Conservation (phyloP, 2,113 vertebrate species). For the Myiopsitta monachus region DNA sequence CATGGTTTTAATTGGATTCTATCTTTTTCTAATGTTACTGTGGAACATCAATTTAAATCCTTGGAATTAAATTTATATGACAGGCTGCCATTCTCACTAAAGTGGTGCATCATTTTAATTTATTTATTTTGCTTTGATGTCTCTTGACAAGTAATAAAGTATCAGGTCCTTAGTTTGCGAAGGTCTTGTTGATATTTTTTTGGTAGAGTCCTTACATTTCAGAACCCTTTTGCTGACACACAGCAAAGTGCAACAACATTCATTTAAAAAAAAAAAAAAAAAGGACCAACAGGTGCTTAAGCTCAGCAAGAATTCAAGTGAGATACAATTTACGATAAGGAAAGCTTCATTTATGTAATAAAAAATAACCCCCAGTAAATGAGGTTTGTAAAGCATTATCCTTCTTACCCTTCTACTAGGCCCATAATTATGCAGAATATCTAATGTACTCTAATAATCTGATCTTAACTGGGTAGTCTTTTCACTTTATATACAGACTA, state of each 20-base stretch:
- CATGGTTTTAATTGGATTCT: constrained; percentile 60
- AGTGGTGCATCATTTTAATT: constrained; percentile 50
- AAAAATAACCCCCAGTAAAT: constrained; percentile 32
- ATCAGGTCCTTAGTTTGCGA: constrained; percentile 18
- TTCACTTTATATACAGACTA: neutral
- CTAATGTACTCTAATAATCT: constrained; percentile 47
- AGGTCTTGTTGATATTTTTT: constrained; percentile 23
- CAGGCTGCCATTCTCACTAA: constrained; percentile 45
- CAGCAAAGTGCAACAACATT: constrained; percentile 5
- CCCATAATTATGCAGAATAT: constrained; percentile 25
- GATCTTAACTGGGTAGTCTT: constrained; percentile 21
- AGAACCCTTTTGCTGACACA: constrained; percentile 34
- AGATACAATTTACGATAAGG: constrained; percentile 32
- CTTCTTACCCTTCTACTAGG: constrained; percentile 14
- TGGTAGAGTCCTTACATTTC: neutral
- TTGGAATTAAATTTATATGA: constrained; percentile 52
- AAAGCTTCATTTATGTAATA: constrained; percentile 25
- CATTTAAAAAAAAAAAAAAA: neutral
- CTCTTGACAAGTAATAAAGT: constrained; percentile 49
- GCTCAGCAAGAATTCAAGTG: constrained; percentile 49
- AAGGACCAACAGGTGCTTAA: neutral
- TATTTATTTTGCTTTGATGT: constrained; percentile 54
- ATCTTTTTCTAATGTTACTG: constrained; percentile 42
- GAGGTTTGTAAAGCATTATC: constrained; percentile 6
- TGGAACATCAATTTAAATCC: constrained; percentile 59